Evolutionary conservation across 2,113 vertebrate species (phyloP), one percentile per base, ranked within the genome.

Genomic region (Stegastes partitus): DNA sequence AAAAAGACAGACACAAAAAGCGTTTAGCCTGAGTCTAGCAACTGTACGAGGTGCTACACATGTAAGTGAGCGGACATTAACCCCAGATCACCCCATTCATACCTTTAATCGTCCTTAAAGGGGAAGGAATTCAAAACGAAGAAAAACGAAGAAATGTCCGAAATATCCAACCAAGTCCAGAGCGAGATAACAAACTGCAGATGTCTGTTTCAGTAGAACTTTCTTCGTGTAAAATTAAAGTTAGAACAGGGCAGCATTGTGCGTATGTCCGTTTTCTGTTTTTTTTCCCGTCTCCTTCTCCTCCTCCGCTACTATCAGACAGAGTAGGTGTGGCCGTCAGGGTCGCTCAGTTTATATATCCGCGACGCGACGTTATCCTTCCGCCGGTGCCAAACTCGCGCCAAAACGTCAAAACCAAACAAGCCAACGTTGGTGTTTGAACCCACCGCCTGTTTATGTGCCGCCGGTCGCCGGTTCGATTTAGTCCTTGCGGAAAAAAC

Each of bases 311-410:
- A 26, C 44, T 0, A 12, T 26, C 73, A 54, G 28, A 69, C 75
- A 65, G n/a, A 84, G 93, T 94, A 26, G 95, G 95, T 95, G 95
- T 94, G 94, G 93, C 83, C 26, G 54, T 0, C 25, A 7, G 4
- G 49, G 22, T 49, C 61, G n/a, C 76, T 47, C 9, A 12, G 21
- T 65, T 91, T 94, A 90, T 92, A 88, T 47, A 1, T 9, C 34
- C 15, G 11, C 21, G 0, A 2, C 12, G 19, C 82, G 5, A 0
- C 16, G 0, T 18, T 89, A 12, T 86, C 26, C 92, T 23, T 93
- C 93, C 93, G 81, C 94, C 0, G 0, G 1, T 0, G 0, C 0
- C 31, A 88, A 91, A 93, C 88, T 67, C 93, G 93, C 95, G 95
- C 94, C 93, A 95, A 95, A 95, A 94, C 14, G 1, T 1, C 0